Evolutionary conservation across 2,113 vertebrate genomes (phyloP), one percentile per base, ranked within the genome.

Genomic region (Phycodurus eques): DNA sequence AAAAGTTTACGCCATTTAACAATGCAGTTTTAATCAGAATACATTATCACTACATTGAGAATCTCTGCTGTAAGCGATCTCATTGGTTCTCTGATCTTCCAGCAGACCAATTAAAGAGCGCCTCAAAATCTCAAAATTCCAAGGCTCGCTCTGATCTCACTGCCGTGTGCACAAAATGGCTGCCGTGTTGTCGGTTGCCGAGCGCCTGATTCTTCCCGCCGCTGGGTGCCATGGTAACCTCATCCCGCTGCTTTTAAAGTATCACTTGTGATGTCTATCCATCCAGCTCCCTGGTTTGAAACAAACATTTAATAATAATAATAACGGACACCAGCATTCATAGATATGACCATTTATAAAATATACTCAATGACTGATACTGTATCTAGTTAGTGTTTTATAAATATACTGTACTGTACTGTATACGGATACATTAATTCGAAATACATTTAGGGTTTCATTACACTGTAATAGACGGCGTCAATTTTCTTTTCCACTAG

Each of bases 211-310:
- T 86, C 83, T 83, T 88, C 79, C 88, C 85, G 85, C 80, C 81
- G 74, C 57, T 53, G 81, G 87, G 83, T 82, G 33, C 86, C 89
- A 90, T 90, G 90, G 89, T 85, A 90, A 90, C 87, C 83, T 83
- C 78, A 81, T 86, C 81, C 83, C 72, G 15, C 15, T 71, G 83
- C 76, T 84, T 82, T 81, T 78, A 88, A 82, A 83, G 85, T 88
- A 85, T 88, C 86, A 85, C 81, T 74, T 74, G 61, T 68, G 47
- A 71, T 85, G 84, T 76, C 73, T 70, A 72, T 85, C 78, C 33
- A 39, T 74, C 22, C 39, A 46, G 15, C 85, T 75, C 63, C 64
- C 59, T 54, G 17, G 57, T 71, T 47, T 56, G 53, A 56, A 56
- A 56, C 53, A 56, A 22, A 51, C 17, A 19, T 15, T 20, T 8